Evolutionary conservation across 2,113 vertebrate genomes (phyloP), one percentile per base, ranked within the genome.

Genomic region (Chauna torquata): DNA sequence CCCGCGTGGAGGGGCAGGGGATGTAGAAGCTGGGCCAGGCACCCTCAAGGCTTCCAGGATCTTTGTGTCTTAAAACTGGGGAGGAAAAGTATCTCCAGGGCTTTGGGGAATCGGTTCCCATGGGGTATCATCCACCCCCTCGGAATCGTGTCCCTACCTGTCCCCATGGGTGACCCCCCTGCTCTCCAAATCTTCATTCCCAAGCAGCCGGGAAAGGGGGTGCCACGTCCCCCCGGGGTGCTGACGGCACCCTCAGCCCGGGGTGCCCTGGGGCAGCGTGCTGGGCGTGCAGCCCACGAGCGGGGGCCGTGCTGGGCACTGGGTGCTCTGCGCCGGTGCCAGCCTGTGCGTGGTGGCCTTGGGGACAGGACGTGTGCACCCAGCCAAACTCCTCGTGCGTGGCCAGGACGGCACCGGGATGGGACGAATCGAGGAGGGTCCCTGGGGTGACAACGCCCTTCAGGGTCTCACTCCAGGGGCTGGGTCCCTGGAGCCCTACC

Each of bases 171-270:
- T 2, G 2, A 70, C 50, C 27, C 12, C 44, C 22, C 28, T 30
- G 44, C 28, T 82, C 12, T 70, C 42, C 44, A 45, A 45, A 45
- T 11, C 44, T 45, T 11, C 44, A 45, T 16, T 45, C 11, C 44
- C 44, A 45, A 45, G 44, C 16, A 16, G 36, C 19, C n/a, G 20
- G 25, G 28, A 74, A 79, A 54, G 17, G 14, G 58, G 24, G 36
- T 72, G 45, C 47, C 8, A 6, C 1, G 0, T 50, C 5, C 22
- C 12, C 9, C 5, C 11, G 24, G 49, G 0, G 4, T 62, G 50
- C 27, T 49, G 9, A 24, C 20, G 20, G 28, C 20, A n/a, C n/a
- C 16, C 20, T 7, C 38, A 34, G 32, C 50, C 44, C 38, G 40
- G 19, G 28, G 32, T 30, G 44, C n/a, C 50, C 58, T 47, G 58